phyloP scores from a whole-genome alignment of 1,140 invertebrate species.

The Drosophila melanogaster region Release_6_plus_ISO1_MT NT_033777.3:15450001-15450500 shows the following conservation, averaged over 20 bases:
- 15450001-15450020: constrained; percentile 56
- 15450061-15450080: background rate
- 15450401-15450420: constrained; percentile 50
- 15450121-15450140: constrained; percentile 21
- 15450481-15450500: constrained; percentile 61
- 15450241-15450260: constrained; percentile 40
- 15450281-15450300: constrained; percentile 15
- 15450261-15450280: constrained; percentile 30
- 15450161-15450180: constrained; percentile 52
- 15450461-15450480: constrained; percentile 65
- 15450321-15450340: background rate
- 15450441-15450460: constrained; percentile 63
- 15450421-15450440: constrained; percentile 42
- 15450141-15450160: constrained; percentile 74
- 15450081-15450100: constrained; percentile 29
- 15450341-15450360: constrained; percentile 9
- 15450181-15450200: constrained; percentile 59
- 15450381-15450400: constrained; percentile 65
- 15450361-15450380: constrained; percentile 67
- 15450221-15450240: constrained; percentile 64
- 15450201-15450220: constrained; percentile 71
- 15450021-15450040: constrained; percentile 25
- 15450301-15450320: no score
- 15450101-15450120: constrained; percentile 35
- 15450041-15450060: constrained; percentile 54